These are phyloP conservation scores for Casuarius casuarius DNA, from an alignment of 2,113 vertebrate genomes.

Conservation along the genomic window DNA sequence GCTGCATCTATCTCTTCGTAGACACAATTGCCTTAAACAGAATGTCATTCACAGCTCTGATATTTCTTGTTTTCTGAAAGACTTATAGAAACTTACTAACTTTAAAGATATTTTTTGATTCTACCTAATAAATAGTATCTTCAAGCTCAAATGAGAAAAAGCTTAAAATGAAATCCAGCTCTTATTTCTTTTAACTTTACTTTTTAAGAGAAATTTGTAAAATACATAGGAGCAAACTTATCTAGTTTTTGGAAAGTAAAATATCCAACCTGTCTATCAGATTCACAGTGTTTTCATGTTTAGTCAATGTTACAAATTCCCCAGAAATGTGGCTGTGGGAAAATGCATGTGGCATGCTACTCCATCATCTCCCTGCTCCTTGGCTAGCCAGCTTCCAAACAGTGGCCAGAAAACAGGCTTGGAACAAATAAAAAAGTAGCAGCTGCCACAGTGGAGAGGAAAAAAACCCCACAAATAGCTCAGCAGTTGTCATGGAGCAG, in stretches of 20 bases:
- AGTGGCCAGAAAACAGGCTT: not conserved
- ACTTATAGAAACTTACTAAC: not conserved
- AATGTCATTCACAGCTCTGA: not conserved
- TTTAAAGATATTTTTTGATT: not conserved
- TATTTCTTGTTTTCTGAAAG: not conserved
- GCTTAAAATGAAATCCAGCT: not conserved
- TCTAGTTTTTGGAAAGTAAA: not conserved
- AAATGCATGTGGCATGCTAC: not conserved
- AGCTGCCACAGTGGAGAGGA: not conserved
- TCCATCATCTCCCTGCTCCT: not conserved
- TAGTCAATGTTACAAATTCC: not conserved
- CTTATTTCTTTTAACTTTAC: not conserved
- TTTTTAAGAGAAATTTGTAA: not conserved
- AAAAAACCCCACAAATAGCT: not conserved
- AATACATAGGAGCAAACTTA: not conserved
- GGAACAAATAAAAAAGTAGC: not conserved
- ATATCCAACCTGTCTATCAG: not conserved
- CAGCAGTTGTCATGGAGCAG: not conserved
- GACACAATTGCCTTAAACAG: not conserved
- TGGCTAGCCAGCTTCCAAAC: not conserved
- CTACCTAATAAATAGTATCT: not conserved
- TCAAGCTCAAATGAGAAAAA: not conserved
- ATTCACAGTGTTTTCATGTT: not conserved
- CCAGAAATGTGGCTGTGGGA: not conserved
- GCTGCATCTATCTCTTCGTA: not conserved